phyloP scores from a whole-genome alignment of 1,140 invertebrate genomes.

The Magallana gigas region DNA sequence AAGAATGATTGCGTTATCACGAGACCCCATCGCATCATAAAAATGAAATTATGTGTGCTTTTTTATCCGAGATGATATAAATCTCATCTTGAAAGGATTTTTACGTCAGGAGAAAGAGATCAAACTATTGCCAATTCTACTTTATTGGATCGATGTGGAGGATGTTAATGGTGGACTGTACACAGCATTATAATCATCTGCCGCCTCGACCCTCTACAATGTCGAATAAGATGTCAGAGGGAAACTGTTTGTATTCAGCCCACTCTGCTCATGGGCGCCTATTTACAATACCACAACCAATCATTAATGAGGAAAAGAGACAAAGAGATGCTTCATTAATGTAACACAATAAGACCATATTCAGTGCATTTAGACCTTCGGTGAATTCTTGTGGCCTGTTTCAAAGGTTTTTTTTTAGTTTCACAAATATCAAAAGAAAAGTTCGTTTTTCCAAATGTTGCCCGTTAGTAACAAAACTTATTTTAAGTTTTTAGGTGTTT shows the following conservation, averaged over 20 bases:
- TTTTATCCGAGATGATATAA: not conserved
- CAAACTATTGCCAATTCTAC: not conserved
- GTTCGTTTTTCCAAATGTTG: no score
- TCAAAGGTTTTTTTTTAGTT: no score
- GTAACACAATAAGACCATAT: no score
- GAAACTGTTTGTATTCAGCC: not conserved
- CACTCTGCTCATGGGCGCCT: not conserved
- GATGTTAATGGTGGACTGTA: not conserved
- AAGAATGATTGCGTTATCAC: not conserved
- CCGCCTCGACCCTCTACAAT: not conserved
- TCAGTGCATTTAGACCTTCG: no score
- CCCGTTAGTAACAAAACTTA: no score
- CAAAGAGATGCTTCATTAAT: no score
- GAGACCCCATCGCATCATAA: slow-evolving; percentile 9
- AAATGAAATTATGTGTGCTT: not conserved
- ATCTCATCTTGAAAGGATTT: slow-evolving; percentile 25
- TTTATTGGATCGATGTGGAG: not conserved
- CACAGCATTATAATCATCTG: not conserved
- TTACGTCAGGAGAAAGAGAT: not conserved
- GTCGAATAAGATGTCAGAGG: not conserved
- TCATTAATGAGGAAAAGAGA: not conserved
- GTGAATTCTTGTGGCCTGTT: no score
- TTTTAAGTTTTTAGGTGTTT: no score
- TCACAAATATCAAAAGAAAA: no score
- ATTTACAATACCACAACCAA: not conserved